phyloP scores from a whole-genome alignment of 2,113 vertebrate genomes.

The Hymenochirus boettgeri region DNA sequence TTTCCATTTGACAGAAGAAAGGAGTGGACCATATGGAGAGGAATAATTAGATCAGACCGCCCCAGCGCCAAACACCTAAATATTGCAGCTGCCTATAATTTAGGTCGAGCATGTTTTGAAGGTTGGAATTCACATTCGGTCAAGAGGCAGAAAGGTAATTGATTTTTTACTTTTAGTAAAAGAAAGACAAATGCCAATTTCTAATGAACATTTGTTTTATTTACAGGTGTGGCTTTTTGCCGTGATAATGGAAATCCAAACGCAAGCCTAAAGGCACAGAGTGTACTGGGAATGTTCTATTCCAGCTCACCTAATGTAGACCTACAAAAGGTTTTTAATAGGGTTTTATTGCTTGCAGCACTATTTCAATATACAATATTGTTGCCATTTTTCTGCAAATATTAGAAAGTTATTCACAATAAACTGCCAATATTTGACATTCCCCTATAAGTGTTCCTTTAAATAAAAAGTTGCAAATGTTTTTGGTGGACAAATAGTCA shows the following conservation, averaged over 20 bases:
- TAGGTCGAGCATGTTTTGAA: constrained; percentile 71
- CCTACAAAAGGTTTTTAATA: constrained; percentile 62
- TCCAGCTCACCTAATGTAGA: constrained; percentile 58
- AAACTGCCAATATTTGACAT: no score
- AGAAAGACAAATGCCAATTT: constrained; percentile 43
- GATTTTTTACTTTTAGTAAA: background rate
- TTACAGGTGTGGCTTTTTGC: constrained; percentile 64
- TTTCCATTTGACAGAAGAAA: constrained; percentile 53
- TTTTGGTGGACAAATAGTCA: no score
- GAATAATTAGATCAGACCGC: constrained; percentile 59
- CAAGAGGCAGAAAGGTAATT: constrained; percentile 70
- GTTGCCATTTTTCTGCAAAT: no score
- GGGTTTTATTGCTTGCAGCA: no score
- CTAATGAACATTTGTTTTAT: background rate
- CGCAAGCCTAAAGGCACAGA: constrained; percentile 71
- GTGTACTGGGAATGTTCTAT: constrained; percentile 69
- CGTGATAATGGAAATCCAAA: constrained; percentile 68
- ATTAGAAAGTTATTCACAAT: no score
- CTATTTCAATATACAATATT: no score
- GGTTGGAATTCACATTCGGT: constrained; percentile 62
- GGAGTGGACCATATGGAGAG: constrained; percentile 70
- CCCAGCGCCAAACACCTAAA: constrained; percentile 58
- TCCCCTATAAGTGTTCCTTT: no score
- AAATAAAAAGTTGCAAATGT: no score
- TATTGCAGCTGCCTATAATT: constrained; percentile 70